Base-by-base conservation (phyloP, 2,888 invertebrate genomes). In the Cyclophora punctaria region DNA sequence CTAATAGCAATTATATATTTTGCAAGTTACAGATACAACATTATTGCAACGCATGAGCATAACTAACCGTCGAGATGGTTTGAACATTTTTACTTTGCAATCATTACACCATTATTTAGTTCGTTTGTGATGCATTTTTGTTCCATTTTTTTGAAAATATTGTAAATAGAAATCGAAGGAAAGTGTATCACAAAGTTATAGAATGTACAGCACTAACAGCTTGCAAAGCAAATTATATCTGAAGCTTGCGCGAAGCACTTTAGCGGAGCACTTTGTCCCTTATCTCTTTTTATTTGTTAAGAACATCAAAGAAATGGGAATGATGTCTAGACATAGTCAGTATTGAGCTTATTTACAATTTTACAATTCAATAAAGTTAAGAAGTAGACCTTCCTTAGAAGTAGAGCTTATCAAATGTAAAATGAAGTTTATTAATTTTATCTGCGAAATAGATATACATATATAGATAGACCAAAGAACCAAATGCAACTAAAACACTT, bases 151-250 rank as follows among this genome's bases (percentile, higher is more conserved):
- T 20, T 20, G 7, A 5, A 6, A 5, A 34, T 33, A 44, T 44
- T 34, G 6, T 44, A 34, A 41, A 53, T 48, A 45, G 7, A 7
- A 46, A 46, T 48, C 45, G 5, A 50, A 53, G 49, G 66, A 72
- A 75, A 79, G 75, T 78, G 69, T 73, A 73, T 78, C 73, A 37
- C 73, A 68, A 64, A 59, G 67, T 71, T 61, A 59, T 66, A 62
- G 63, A 60, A 67, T 66, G 64, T 63, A 44, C 20, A 73, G 77
- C 83, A 87, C 86, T 85, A 85, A 86, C 80, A 69, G 87, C 86
- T 83, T 86, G 85, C 80, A 70, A 73, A 64, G 76, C 79, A 81
- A 62, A 72, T 53, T 34, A 41, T 48, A 67, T 67, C 75, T 80
- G 72, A 70, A 62, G 83, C 86, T 83, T 87, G 53, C 70, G 75